Evolutionary conservation across 2,113 vertebrate genomes (phyloP).

Genomic region (mouse (Mus musculus)): GRCm39 chr1:127856501-127857000

Average conservation of each 20-base stretch:
- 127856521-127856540: background rate
- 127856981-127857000: conserved; percentile 30
- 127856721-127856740: background rate
- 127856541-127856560: background rate
- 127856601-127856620: background rate
- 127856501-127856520: background rate
- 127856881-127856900: conserved; percentile 3
- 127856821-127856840: background rate
- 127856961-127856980: conserved; percentile 29
- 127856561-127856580: background rate
- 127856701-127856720: background rate
- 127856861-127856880: background rate
- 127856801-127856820: background rate
- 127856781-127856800: background rate
- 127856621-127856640: too few species aligned
- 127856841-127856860: background rate
- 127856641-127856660: background rate
- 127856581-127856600: background rate
- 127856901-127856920: conserved; percentile 41
- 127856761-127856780: background rate
- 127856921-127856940: conserved; percentile 13
- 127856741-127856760: background rate
- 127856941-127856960: background rate
- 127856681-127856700: background rate
- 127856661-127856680: background rate